A percentile compares a stretch with the other conserved stretches of the same genome.
Conservation (phyloP, 2,888 invertebrate genomes). For the Sarcophaga subvicina region DNA sequence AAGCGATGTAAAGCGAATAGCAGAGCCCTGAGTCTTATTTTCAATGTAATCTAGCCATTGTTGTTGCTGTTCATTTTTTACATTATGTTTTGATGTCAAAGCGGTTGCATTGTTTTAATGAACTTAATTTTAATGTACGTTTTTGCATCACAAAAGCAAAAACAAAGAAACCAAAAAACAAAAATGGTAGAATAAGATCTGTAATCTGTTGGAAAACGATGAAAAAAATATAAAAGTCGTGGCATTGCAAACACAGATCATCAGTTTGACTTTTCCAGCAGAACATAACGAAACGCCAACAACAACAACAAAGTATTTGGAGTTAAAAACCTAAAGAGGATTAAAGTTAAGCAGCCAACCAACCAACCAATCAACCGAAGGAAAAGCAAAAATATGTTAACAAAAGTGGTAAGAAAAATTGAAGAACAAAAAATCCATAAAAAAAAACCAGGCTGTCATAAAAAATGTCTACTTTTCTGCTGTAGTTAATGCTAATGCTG, state of each 20-base stretch:
- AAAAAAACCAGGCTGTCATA: not conserved
- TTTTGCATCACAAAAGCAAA: constrained; percentile 50
- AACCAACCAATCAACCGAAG: not conserved
- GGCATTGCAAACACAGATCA: constrained; percentile 56
- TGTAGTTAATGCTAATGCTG: constrained; percentile 60
- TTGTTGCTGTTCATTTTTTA: constrained; percentile 43
- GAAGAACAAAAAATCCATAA: not conserved
- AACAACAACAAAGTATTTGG: not conserved
- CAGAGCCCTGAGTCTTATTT: constrained; percentile 39
- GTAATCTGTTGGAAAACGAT: constrained; percentile 26
- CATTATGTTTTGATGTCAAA: constrained; percentile 45
- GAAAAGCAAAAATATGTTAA: constrained; percentile 45
- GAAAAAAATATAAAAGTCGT: constrained; percentile 67
- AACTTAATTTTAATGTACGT: constrained; percentile 52
- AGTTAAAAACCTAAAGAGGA: constrained; percentile 33
- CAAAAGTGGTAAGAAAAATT: constrained; percentile 57
- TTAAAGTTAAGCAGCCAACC: constrained; percentile 20
- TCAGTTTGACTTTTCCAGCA: constrained; percentile 62
- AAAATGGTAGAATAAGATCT: not conserved
- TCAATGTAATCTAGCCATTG: constrained; percentile 58
- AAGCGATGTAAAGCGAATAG: constrained; percentile 2
- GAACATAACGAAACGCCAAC: constrained; percentile 38
- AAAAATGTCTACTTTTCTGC: not conserved
- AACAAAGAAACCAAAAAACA: too few species aligned
- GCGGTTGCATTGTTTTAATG: constrained; percentile 64